Base-by-base conservation (phyloP, 2,888 invertebrate genomes). In the Imbricaverruca yamaguchii region DNA sequence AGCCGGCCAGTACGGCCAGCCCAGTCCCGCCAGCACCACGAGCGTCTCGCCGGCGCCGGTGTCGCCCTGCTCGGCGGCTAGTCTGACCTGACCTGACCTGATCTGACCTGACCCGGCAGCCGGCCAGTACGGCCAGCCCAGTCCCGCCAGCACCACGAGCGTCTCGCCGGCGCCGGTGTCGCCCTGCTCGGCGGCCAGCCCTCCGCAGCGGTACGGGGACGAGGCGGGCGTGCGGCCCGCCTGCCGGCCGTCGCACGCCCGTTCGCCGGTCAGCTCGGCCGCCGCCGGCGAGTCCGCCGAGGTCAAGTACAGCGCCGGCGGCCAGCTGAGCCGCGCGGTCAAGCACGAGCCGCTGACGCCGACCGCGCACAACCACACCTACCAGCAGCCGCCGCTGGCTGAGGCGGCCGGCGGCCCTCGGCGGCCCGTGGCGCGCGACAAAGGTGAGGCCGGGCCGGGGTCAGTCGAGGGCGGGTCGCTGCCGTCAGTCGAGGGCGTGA, bases 311-410 rank as follows among this genome's bases (percentile, higher is more conserved):
- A 91, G 91, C 81, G 92, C 92, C 86, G 91, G 92, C 80, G 88
- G 92, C 82, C 93, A 93, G 85, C 93, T 92, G 84, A 81, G 82
- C n/a, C 74, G 18, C 13, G 21, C 23, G 18, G 53, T 53, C 53
- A 21, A 23, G 39, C 11, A 65, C 55, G 53, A 69, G 53, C 65
- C 21, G 55, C 53, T 80, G 15, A 23, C 18, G 10, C 6, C 59
- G 79, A 91, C 94, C 79, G 91, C 93, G 10, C 94, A 95, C 88
- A 96, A 96, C 88, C 95, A 96, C 87, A 94, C 94, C 0, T 96
- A 95, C 88, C 92, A 93, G 85, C 89, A 95, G 84, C 84, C 93
- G 0, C 90, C 90, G 7, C 84, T 93, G 0, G 90, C 90, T 6
- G 92, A 92, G 85, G 91, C 90, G 84, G 89, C 84, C 59, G 83